Conservation (phyloP, 2,113 vertebrate species). For the Sapajus apella region DNA sequence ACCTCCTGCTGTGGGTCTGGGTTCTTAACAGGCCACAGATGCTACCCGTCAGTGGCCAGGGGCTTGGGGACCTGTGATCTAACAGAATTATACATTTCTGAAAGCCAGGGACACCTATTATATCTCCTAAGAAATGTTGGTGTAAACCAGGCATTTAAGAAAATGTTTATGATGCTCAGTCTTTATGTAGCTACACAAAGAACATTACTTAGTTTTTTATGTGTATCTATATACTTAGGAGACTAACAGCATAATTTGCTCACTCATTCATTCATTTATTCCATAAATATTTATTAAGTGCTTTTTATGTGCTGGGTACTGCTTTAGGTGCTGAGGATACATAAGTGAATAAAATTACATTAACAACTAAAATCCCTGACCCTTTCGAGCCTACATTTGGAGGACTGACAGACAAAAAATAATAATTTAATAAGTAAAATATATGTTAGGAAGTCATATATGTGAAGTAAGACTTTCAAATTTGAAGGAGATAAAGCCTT, state of each 20-base stretch:
- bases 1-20: too few species aligned
- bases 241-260: background rate
- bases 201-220: background rate
- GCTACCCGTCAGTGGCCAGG: too few species aligned
- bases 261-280: conserved; percentile 27
- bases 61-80: too few species aligned
- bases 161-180: background rate
- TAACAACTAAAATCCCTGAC: background rate
- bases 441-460: background rate
- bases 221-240: background rate
- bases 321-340: background rate
- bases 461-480: background rate
- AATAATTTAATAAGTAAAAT: conserved; percentile 35
- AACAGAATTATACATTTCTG: background rate
- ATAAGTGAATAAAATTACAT: background rate
- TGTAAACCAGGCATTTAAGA: background rate
- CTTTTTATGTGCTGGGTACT: background rate
- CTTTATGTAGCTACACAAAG: background rate
- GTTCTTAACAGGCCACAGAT: too few species aligned
- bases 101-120: background rate
- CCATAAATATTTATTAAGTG: conserved; percentile 15
- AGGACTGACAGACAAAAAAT: background rate
- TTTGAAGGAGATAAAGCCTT: background rate
- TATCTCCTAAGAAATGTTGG: background rate
- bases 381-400: background rate